Evolutionary conservation across 2,113 vertebrate species (phyloP), one percentile per base, ranked within the genome.

Genomic region (Nibea albiflora): DNA sequence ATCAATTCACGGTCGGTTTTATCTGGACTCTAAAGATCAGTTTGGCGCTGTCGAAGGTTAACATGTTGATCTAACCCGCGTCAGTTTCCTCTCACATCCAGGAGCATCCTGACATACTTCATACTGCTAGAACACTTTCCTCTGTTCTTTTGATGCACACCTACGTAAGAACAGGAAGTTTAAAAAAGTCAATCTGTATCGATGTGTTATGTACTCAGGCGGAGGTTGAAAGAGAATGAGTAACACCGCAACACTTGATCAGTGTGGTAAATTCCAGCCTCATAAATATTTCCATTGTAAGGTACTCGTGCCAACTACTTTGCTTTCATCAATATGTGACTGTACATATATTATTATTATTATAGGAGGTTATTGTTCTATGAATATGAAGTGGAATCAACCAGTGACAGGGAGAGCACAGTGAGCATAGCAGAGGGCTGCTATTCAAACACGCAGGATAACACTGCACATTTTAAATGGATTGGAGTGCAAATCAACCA

Each of bases 111-210:
- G 12, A 39, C 8, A 11, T 39, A 3, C 24, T 42, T 11, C 14
- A 42, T 17, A 28, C 9, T 31, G 11, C 10, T 19, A 42, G 42
- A 19, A 42, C 11, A 15, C 24, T 28, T 46, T 53, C 5, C 8
- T 39, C 35, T 39, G 64, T 19, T 63, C 49, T 44, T 75, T 56
- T 65, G n/a, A 53, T 58, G 15, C n/a, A 52, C 28, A 39, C 60
- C 49, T 44, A 53, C 73, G 20, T 1, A 8, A n/a, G 20, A 15
- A 74, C 57, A 52, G 58, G 58, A 62, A 62, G 58, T 17, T 19
- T 52, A 57, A 44, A 62, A 35, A 35, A 62, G 44, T 64, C 47
- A 24, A 53, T 64, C 3, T 44, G n/a, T 54, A 54, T 54, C 20
- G 73, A 54, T 54, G n/a, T 10, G 6, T 54, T 20, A 54, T 44